phyloP scores from a whole-genome alignment of 2,797 vertebrate species.

The Myotis vivesi region DNA sequence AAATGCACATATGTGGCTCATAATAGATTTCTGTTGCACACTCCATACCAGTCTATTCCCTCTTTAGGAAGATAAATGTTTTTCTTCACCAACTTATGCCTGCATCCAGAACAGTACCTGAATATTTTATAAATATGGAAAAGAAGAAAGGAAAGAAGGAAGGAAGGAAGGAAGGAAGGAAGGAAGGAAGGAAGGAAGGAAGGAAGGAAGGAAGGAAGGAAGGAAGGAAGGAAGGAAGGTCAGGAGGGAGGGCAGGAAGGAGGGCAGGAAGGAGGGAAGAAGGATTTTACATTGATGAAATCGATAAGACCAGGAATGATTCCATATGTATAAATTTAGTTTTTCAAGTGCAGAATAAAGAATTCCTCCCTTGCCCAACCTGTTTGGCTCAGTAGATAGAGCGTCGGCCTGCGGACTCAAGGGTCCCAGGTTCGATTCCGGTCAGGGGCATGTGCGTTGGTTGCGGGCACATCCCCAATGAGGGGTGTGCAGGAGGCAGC shows the following conservation, averaged over 20 bases:
- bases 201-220: background rate
- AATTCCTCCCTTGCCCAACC: background rate
- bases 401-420: too few relatives aligned
- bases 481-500: too few relatives aligned
- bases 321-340: background rate
- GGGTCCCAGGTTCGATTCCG: too few relatives aligned
- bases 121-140: background rate
- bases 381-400: too few relatives aligned
- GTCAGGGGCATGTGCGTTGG: too few relatives aligned
- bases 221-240: background rate
- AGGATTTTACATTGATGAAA: background rate
- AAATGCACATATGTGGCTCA: background rate
- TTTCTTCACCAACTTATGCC: background rate
- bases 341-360: background rate
- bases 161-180: background rate
- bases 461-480: too few relatives aligned
- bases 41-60: background rate
- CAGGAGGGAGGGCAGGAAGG: too few relatives aligned
- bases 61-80: background rate
- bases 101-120: background rate
- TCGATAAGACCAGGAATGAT: background rate
- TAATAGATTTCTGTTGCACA: background rate
- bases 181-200: rapidly evolving
- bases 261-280: background rate
- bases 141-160: rapidly evolving